A percentile compares a stretch with the other conserved stretches of the same genome.
Conservation (phyloP, 2,797 vertebrate genomes). For the Lacerta agilis region DNA sequence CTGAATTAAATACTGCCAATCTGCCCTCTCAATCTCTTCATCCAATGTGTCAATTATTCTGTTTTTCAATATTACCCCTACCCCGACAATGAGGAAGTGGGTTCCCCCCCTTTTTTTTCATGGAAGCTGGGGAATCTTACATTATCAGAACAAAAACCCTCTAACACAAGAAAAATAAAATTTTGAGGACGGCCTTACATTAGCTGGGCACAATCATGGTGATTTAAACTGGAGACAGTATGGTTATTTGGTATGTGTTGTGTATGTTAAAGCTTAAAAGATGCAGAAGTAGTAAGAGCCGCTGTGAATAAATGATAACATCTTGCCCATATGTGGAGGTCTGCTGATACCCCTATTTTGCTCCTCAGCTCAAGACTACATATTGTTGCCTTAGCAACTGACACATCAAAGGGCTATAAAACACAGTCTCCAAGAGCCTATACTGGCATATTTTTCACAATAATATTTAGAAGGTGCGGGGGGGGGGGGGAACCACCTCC, state of each 20-base stretch:
- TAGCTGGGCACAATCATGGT: background rate
- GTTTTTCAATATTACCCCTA: background rate
- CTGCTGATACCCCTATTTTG: conserved; percentile 48
- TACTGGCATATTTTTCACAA: conserved; percentile 20
- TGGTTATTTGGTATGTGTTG: conserved; percentile 1
- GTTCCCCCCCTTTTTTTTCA: background rate
- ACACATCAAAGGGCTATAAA: conserved; percentile 19
- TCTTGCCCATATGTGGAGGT: background rate
- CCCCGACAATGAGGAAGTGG: background rate
- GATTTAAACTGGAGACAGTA: background rate
- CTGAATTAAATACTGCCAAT: background rate
- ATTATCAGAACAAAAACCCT: background rate
- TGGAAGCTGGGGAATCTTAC: background rate
- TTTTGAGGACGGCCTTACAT: background rate
- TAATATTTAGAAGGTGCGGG: background rate
- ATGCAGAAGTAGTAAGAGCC: conserved; percentile 18
- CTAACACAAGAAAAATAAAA: background rate
- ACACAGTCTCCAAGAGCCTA: conserved; percentile 10
- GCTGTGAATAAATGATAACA: background rate
- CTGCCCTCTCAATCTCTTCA: background rate
- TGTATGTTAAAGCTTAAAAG: conserved; percentile 11
- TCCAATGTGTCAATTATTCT: conserved; percentile 12
- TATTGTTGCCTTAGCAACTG: conserved; percentile 69
- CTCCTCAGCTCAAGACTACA: conserved; percentile 41
- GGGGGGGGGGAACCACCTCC: background rate